These are phyloP conservation scores for Sebastolobus alascanus DNA, from an alignment of 2,797 vertebrate species.

Conservation along the genomic window DNA sequence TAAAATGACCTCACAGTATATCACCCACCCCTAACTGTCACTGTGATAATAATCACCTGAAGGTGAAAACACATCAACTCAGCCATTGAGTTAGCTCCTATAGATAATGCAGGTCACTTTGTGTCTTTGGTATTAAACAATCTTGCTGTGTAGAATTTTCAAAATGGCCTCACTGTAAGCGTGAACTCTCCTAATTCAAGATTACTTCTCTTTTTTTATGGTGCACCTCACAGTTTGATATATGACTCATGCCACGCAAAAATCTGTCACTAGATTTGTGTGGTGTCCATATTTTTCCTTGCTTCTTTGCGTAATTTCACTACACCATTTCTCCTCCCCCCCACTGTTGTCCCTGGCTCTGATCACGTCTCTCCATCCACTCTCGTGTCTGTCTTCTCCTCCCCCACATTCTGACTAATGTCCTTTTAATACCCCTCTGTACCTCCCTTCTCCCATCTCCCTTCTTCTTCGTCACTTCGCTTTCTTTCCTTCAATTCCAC, in stretches of 20 bases:
- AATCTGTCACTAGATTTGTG: slow-evolving; percentile 52
- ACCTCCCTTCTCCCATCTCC: slow-evolving; percentile 43
- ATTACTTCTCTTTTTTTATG: slow-evolving; percentile 25
- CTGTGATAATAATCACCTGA: slow-evolving; percentile 6
- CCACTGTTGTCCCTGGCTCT: slow-evolving; percentile 50
- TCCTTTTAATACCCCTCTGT: slow-evolving; percentile 74
- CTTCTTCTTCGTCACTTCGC: slow-evolving; percentile 30
- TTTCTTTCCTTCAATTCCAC: slow-evolving; percentile 39
- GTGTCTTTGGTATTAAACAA: background rate
- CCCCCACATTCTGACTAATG: slow-evolving; percentile 79
- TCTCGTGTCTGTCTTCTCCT: slow-evolving; percentile 65
- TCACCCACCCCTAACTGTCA: background rate
- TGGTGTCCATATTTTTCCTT: slow-evolving; percentile 33
- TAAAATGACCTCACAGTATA: background rate
- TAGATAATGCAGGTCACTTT: slow-evolving; percentile 1
- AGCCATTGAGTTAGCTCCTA: background rate
- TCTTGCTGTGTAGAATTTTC: slow-evolving; percentile 15
- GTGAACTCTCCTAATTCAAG: slow-evolving; percentile 30
- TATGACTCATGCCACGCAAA: slow-evolving; percentile 59
- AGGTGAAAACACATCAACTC: slow-evolving; percentile 5
- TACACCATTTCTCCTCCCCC: slow-evolving; percentile 43
- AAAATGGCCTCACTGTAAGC: slow-evolving; percentile 24
- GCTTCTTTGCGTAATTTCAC: slow-evolving; percentile 47
- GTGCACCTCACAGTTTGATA: slow-evolving; percentile 45
- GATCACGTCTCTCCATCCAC: slow-evolving; percentile 67